Evolutionary conservation across 2,888 invertebrate genomes (phyloP).

Genomic region (Diarsia mendica): DNA sequence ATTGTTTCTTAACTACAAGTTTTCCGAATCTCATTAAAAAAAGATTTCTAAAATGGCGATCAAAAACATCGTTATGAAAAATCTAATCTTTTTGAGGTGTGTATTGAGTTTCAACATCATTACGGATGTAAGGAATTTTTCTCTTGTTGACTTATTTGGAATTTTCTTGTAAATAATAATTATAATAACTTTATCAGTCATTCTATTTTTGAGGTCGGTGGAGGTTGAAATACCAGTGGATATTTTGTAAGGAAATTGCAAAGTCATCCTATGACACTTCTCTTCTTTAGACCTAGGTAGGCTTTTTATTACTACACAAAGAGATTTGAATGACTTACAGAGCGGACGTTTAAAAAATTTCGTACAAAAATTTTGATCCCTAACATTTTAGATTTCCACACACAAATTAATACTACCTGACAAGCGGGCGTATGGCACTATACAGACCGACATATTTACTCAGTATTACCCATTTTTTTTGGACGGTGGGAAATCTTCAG

Average conservation of each 20-base stretch:
- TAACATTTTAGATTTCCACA: no score
- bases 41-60: slow-evolving; percentile 20
- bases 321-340: no score
- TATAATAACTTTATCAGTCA: not conserved
- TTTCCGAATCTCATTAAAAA: slow-evolving; percentile 13
- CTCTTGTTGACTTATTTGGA: slow-evolving; percentile 51
- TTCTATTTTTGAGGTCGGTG: not conserved
- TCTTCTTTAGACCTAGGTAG: not conserved
- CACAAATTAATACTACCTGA: no score
- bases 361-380: no score
- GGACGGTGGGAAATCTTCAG: no score
- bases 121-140: slow-evolving; percentile 59
- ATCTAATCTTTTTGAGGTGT: slow-evolving; percentile 21
- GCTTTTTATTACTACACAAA: no score
- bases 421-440: no score
- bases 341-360: no score
- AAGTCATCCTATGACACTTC: not conserved
- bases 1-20: not conserved
- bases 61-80: slow-evolving; percentile 27
- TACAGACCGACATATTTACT: no score
- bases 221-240: not conserved
- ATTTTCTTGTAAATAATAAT: slow-evolving; percentile 23
- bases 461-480: no score
- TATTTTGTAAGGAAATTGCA: not conserved
- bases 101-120: slow-evolving; percentile 59